Base-by-base conservation (phyloP, 1,140 invertebrate genomes). In the Bombus soroeensis region DNA sequence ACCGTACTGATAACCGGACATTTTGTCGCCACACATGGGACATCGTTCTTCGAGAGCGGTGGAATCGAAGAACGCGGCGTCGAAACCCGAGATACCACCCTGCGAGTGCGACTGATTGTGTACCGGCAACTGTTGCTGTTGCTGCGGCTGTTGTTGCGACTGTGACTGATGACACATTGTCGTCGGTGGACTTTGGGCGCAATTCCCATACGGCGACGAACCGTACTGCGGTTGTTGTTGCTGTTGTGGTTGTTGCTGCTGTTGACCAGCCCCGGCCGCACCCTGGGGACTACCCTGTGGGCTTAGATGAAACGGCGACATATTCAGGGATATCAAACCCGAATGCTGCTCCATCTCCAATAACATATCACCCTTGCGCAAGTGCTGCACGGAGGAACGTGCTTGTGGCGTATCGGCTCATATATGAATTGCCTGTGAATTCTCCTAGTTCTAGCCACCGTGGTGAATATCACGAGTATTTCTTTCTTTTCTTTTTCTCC, bases 1-100 rank as follows among this genome's bases (percentile, higher is more conserved):
- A 66, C 99, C 99, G 95, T 99, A 99, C 95, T 99, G 99, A 95
- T 99, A 99, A 86, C 99, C 99, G 91, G 98, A 99, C 90, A 99
- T 99, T 96, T 99, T 99, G 95, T 99, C 99, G 25, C 99, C 99
- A 95, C 99, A 99, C 83, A 99, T 99, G 1, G 99, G 99, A 95
- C 99, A 99, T 79, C 99, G 96, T 94, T 99, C 99, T 93, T 99
- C 98, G 94, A 99, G 98, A 73, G 98, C 97, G 94, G 98, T 97
- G 94, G 98, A 98, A 89, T 98, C 98, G 89, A 97, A 97, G 75
- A 96, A 96, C 53, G 95, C 96, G 64, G 94, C 88, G 41, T 95
- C 94, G 88, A 95, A 95, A 93, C 96, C 85, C 5, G 92, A 93
- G 89, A 94, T 95, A 75, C 87, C 88, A 74, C 88, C 86, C 53